Evolutionary conservation across 2,888 invertebrate genomes (phyloP), one percentile per base, ranked within the genome.

Genomic region (Dynastes maya): DNA sequence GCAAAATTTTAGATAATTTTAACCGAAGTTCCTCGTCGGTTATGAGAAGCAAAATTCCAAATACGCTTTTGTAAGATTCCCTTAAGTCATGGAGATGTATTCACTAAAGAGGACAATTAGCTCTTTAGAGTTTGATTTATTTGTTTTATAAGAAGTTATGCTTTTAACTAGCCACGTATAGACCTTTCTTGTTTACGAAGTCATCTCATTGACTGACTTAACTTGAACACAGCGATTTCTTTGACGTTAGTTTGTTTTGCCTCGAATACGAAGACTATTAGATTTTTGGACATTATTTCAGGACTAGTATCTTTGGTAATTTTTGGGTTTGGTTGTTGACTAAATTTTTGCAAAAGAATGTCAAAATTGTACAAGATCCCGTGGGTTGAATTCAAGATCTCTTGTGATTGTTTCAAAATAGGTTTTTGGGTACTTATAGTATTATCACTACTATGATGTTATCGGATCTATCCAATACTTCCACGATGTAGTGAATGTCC

Each of bases 11-110:
- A 91, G 88, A 91, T 83, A 6, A 93, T 84, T 13, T 91, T 91
- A 53, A 93, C 84, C 1, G 90, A 87, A 81, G 89, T 84, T 91
- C 90, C 0, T 90, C 87, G 51, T 89, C 87, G 11, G 85, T 90
- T 0, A 91, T 92, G 2, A 92, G 92, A 79, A 93, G 87, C 0
- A 92, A 88, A 49, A 93, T 87, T 40, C 93, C 92, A 72, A 92
- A 88, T 37, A 93, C 90, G 55, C 91, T 90, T 80, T 91, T 90
- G 58, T 63, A 22, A 64, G 75, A 40, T 29, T 32, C 51, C 61
- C 75, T 29, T 27, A 55, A 63, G 74, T 68, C 13, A 2, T 65
- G 9, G 51, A 53, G 13, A 16, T 32, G 3, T 80, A 32, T n/a
- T 77, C 80, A 58, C 81, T 81, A 75, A 85, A 84, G n/a, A 84